Base-by-base conservation (phyloP, 1,140 invertebrate genomes). In the Eumeta japonica region DNA sequence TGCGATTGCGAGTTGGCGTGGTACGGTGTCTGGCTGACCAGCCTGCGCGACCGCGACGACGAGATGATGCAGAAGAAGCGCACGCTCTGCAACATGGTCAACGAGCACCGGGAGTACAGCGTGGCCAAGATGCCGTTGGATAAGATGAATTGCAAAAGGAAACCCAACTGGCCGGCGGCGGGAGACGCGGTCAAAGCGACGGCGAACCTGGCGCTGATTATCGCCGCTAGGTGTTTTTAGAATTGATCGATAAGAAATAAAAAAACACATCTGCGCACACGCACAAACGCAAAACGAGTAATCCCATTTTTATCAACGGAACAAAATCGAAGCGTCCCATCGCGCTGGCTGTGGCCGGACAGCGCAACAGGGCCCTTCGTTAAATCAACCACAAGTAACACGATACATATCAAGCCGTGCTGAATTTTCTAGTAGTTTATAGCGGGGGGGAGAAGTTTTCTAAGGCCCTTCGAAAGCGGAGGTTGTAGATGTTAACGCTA, bases 1-100 rank as follows among this genome's bases (percentile, higher is more conserved):
- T 95, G 92, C 59, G 86, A 90, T 46, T 95, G 92, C 58, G 86
- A 92, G 45, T 74, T 95, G 29, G 81, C 83, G 30, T 95, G 92
- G 92, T 90, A 92, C 61, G 81, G 84, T 27, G 81, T 82, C 20
- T 91, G 90, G 85, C 60, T 92, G 46, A 79, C 82, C 32, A 84
- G 82, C 41, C 77, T 89, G 2, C 80, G 83, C 31, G 83, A 88
- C 57, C 83, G 86, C 37, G 88, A 91, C 47, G 88, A 90, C 58
- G 88, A 90, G 53, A 85, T 86, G 78, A 89, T 90, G 81, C 84
- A 88, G 47, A 90, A 89, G 73, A 90, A 90, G 59, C 80, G 87
- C 29, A 89, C 88, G 0, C 77, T 89, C 15, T 91, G 89, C 64
- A 86, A 81, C 24, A 86, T 89, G 82, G 55, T 75, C 14, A 77